Conservation (phyloP, 2,797 vertebrate species). For the Perdix hodgsoniae region DNA sequence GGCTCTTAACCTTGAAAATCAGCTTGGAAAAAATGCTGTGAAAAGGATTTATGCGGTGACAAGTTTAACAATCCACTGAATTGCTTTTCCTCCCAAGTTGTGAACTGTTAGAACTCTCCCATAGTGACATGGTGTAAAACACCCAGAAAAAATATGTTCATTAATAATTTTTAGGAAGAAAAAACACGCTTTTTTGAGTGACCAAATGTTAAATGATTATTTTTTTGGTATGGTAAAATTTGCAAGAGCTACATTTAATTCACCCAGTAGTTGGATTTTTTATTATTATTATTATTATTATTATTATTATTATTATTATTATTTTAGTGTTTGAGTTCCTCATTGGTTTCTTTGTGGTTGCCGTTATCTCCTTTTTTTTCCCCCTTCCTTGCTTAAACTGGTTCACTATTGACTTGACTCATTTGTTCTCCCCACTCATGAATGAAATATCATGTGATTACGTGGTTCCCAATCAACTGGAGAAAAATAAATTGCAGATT, state of each 20-base stretch:
- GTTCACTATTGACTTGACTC: not conserved
- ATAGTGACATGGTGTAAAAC: not conserved
- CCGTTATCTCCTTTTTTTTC: not conserved
- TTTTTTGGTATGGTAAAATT: not conserved
- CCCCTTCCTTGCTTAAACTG: not conserved
- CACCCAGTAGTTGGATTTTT: rapidly evolving
- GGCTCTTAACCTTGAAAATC: slow-evolving; percentile 58
- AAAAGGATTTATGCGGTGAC: slow-evolving; percentile 45
- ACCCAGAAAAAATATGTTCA: not conserved
- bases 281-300: too few species aligned
- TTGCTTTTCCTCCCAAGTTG: not conserved
- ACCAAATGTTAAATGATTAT: not conserved
- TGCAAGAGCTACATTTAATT: not conserved
- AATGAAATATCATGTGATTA: not conserved
- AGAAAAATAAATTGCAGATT: not conserved
- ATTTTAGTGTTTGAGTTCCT: not conserved
- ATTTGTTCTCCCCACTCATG: not conserved
- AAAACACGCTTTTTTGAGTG: not conserved
- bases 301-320: too few species aligned
- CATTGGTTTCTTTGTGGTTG: not conserved
- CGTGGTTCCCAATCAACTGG: not conserved
- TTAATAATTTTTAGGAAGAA: not conserved
- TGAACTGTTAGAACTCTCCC: not conserved
- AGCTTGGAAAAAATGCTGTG: not conserved
- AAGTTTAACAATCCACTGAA: slow-evolving; percentile 34